Evolutionary conservation across 1,140 invertebrate species (phyloP), one percentile per base, ranked within the genome.

Genomic region (Saxidomus purpurata): DNA sequence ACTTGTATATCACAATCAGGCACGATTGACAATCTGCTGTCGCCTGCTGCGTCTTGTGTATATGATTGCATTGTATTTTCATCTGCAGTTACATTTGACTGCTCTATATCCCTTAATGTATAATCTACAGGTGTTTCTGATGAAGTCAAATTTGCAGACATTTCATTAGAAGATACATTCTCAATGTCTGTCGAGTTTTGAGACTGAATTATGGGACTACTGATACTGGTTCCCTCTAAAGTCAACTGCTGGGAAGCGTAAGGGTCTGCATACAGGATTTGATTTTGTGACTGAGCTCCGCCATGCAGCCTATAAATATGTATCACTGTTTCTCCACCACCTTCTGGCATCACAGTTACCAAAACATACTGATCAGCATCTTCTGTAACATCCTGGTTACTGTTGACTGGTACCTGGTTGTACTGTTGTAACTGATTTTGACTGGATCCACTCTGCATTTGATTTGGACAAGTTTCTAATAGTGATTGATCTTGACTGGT

Each of bases 311-410:
- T 28, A 38, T 90, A 82, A 40, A 83, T 74, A 71, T 88, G 86
- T 25, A 88, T 88, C 1, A 88, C 86, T 3, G 86, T 88, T 40
- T 88, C 86, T 8, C 77, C 77, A 2, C 86, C 86, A 52, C 74
- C 77, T 49, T 88, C 76, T 25, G 86, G 86, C 36, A 88, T 77
- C 34, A 88, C 77, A 0, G 86, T 88, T 1, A 88, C 86, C 19
- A 88, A 36, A 13, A 88, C 77, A 88, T 88, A 88, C 77, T 88
- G 86, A 49, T 79, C 77, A 52, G 28, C 40, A 81, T 88, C 86
- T n/a, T 79, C 76, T 11, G 52, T 25, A 4, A 17, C 40, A 79
- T 15, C 11, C 71, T 76, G 38, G 11, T 34, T 79, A 52, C 22
- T 19, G 31, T 19, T 67, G 67, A 71, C 36, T 71, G 36, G 67